Evolutionary conservation across 2,113 vertebrate genomes (phyloP), one percentile per base, ranked within the genome.

Genomic region (Ceratotherium simum): DNA sequence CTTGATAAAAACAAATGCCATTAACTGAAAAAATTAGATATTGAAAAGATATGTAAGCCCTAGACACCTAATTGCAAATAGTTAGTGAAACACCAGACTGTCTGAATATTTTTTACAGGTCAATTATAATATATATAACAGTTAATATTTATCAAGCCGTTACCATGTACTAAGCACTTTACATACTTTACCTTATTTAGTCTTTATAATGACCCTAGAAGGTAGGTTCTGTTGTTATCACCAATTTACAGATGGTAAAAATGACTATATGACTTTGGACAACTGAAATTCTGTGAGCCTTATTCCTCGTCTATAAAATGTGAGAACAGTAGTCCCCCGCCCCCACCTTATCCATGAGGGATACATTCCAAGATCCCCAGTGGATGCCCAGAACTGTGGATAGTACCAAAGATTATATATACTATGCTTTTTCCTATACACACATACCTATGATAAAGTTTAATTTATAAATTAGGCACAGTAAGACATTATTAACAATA

Each of bases 201-300:
- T 82, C 36, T 89, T 97, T 93, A 48, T 31, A 75, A 29, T 92
- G 51, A 94, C 31, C 46, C n/a, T 91, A 78, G 29, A 33, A 72
- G 18, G 33, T 51, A 87, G 36, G 25, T 82, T 96, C 20, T 36
- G 39, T 79, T 95, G 3, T 95, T 95, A 88, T 75, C 42, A 51
- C 42, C 81, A 72, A 85, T 93, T 79, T 48, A 90, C 36, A 88
- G 42, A 91, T 91, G 56, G 67, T 76, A 67, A 95, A 97, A 96
- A 72, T 89, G 42, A 90, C 62, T 97, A 23, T 69, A 79, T 93
- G 39, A 73, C n/a, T 94, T 92, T 78, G 73, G 31, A 85, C 2
- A 51, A 76, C 20, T 92, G 58, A 76, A 80, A 91, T 73, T 69
- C n/a, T 90, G 7, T 76, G 6, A 90, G 39, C 62, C n/a, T 86